Conservation (phyloP, 2,888 invertebrate genomes). For the Automeris io region DNA sequence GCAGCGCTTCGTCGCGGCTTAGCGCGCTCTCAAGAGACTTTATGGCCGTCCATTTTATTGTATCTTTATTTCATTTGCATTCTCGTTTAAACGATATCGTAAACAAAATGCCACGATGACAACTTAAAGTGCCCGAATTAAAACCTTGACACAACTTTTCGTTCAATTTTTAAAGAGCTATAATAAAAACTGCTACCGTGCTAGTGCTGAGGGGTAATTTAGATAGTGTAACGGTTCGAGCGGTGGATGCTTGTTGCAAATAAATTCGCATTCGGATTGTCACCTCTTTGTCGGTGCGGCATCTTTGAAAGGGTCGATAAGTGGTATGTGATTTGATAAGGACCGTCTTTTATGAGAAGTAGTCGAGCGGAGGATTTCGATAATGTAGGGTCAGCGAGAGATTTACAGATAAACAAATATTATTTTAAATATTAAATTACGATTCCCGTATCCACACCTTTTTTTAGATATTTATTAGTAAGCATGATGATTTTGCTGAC, state of each 20-base stretch:
- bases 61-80: slow-evolving; percentile 59
- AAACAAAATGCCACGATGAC: slow-evolving; percentile 30
- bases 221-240: slow-evolving; percentile 18
- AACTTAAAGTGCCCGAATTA: slow-evolving; percentile 24
- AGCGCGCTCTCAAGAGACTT: slow-evolving; percentile 48
- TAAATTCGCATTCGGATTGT: slow-evolving; percentile 51
- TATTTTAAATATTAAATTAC: too few species aligned
- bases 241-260: slow-evolving; percentile 29
- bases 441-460: too few species aligned
- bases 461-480: too few species aligned
- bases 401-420: background rate
- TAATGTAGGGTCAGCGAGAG: slow-evolving; percentile 61
- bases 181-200: slow-evolving; percentile 6
- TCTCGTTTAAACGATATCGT: slow-evolving; percentile 46
- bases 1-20: slow-evolving; percentile 36
- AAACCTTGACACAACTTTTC: slow-evolving; percentile 22
- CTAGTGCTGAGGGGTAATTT: slow-evolving; percentile 10
- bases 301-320: slow-evolving; percentile 59
- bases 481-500: too few species aligned
- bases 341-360: slow-evolving; percentile 22
- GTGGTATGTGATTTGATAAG: slow-evolving; percentile 55
- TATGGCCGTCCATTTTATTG: slow-evolving; percentile 53
- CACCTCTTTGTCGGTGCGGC: slow-evolving; percentile 67
- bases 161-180: slow-evolving; percentile 20
- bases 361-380: slow-evolving; percentile 58